Evolutionary conservation across 2,113 vertebrate species (phyloP), one percentile per base, ranked within the genome.

Genomic region (Cephalopholis sonnerati): DNA sequence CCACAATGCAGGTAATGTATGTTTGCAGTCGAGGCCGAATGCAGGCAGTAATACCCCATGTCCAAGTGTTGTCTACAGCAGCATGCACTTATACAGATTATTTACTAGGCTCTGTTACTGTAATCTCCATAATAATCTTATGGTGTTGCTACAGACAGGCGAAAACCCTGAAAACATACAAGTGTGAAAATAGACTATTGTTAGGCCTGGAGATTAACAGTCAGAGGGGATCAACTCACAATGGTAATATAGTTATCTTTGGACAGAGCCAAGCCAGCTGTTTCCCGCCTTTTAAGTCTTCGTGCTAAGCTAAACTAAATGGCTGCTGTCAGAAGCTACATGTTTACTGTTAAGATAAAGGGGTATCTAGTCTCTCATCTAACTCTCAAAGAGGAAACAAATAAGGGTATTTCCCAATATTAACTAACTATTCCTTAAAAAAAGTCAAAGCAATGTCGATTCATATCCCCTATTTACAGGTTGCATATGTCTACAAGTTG

Each of bases 1-100:
- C 27, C 39, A 24, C 54, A 64, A 68, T 85, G 68, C 53, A 79
- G 24, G 24, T 48, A n/a, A 27, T 64, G 51, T 64, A 53, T 54
- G 54, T 76, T 71, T 66, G 50, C 27, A 74, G 27, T 44, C 5
- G 41, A 80, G 72, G 66, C 63, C 39, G 70, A 46, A 73, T 18
- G 20, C 57, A 80, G 74, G 76, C 13, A 16, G 10, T 54, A 61
- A 9, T 29, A 55, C 67, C 82, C 59, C 57, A 18, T 46, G 25
- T 57, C 22, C 3, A 18, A 18, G 48, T 58, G 22, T 50, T 55
- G 32, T 78, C 72, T 22, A 55, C 32, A 50, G 36, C 20, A n/a
- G 11, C 25, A 62, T 72, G 62, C 72, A 73, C 27, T 48, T 16
- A n/a, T 9, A 17, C 3, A 46, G 7, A 29, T 39, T 50, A 39